Conservation (phyloP, 1,140 invertebrate genomes). For the Conus betulinus region DNA sequence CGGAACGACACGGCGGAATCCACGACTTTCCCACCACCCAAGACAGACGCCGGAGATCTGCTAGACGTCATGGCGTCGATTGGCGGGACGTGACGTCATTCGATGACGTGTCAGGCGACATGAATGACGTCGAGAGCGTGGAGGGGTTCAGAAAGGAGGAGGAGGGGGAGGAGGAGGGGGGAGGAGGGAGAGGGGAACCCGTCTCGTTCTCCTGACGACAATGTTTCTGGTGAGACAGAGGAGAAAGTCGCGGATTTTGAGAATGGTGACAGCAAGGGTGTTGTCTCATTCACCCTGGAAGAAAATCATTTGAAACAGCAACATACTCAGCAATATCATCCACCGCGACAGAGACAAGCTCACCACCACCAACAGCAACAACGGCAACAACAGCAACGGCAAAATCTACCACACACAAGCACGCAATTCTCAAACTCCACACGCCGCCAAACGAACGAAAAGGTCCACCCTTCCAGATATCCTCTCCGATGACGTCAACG, state of each 20-base stretch:
- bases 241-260: background rate
- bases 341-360: background rate
- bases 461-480: background rate
- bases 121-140: too few species aligned
- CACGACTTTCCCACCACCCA: background rate
- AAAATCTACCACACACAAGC: background rate
- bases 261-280: background rate
- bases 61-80: background rate
- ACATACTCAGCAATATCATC: too few species aligned
- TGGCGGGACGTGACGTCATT: background rate
- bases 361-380: background rate
- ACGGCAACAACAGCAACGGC: background rate
- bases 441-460: background rate
- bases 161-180: background rate
- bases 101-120: background rate
- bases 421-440: background rate
- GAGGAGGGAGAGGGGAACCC: background rate
- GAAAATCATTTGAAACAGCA: background rate
- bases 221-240: background rate
- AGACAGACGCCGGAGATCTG: background rate
- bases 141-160: too few species aligned
- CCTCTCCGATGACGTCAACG: background rate
- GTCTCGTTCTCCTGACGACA: background rate
- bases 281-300: background rate
- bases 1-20: background rate